Evolutionary conservation across 2,113 vertebrate genomes (phyloP).

Genomic region (Callipepla californica): DNA sequence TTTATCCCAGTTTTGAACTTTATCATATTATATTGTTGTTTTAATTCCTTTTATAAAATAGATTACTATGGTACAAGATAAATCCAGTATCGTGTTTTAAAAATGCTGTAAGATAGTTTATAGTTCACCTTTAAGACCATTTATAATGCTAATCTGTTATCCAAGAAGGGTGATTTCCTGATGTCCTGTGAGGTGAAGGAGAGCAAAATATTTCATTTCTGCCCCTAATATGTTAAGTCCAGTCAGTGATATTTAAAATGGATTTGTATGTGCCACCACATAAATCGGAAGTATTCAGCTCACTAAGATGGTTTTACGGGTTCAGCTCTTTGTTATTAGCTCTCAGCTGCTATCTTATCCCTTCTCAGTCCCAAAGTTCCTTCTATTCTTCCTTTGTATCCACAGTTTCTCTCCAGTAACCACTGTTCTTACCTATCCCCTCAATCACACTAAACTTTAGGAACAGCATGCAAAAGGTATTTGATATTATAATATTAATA

Average conservation of each 20-base stretch:
- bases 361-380: background rate
- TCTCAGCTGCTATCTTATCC: background rate
- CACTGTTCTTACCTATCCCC: background rate
- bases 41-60: background rate
- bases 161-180: background rate
- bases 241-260: background rate
- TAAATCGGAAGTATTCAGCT: background rate
- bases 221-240: background rate
- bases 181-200: background rate
- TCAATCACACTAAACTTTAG: background rate
- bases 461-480: background rate
- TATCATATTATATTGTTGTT: background rate
- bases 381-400: background rate
- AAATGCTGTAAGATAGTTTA: background rate
- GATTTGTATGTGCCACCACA: background rate
- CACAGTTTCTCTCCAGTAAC: background rate
- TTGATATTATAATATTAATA: background rate
- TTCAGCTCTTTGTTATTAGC: background rate
- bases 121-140: background rate
- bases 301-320: background rate
- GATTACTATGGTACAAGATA: background rate
- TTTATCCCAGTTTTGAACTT: background rate
- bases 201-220: background rate
- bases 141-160: background rate
- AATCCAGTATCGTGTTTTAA: background rate